Evolutionary conservation across 2,113 vertebrate genomes (phyloP).

Genomic region (Bombycilla garrulus): DNA sequence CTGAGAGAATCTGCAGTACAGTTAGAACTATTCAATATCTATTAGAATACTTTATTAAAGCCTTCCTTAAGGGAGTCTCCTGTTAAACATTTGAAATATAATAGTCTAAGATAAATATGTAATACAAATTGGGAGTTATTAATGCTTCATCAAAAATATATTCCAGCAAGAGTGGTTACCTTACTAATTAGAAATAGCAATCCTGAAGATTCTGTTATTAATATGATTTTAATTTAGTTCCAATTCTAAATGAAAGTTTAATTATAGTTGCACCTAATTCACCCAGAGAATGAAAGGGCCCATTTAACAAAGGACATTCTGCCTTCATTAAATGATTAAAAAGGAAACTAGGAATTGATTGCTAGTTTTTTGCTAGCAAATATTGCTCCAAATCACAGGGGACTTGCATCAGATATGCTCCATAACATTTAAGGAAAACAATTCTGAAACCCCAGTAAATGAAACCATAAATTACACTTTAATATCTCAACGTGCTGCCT

Average conservation of each 20-base stretch:
- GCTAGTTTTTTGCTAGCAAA: too few species aligned
- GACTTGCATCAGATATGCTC: neutral
- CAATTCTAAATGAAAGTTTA: constrained; percentile 27
- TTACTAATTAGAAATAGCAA: constrained; percentile 19
- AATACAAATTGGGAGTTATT: neutral
- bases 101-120: neutral
- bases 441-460: constrained; percentile 28
- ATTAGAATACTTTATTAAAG: neutral
- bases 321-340: constrained; percentile 25
- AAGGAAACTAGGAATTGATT: constrained; percentile 2
- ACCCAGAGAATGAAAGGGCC: constrained; percentile 18
- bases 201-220: constrained; percentile 17
- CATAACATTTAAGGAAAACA: constrained; percentile 47
- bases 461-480: constrained; percentile 54
- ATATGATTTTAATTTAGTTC: constrained; percentile 55
- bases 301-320: constrained; percentile 26
- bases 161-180: neutral
- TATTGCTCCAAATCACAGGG: constrained; percentile 15
- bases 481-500: constrained; percentile 41
- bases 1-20: neutral
- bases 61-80: neutral
- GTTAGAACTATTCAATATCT: neutral
- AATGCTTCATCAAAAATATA: neutral
- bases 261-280: constrained; percentile 49
- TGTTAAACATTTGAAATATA: constrained; percentile 3